These are phyloP conservation scores for Chrysomela aeneicollis DNA, from an alignment of 2,888 invertebrate species.

Conservation along the genomic window DNA sequence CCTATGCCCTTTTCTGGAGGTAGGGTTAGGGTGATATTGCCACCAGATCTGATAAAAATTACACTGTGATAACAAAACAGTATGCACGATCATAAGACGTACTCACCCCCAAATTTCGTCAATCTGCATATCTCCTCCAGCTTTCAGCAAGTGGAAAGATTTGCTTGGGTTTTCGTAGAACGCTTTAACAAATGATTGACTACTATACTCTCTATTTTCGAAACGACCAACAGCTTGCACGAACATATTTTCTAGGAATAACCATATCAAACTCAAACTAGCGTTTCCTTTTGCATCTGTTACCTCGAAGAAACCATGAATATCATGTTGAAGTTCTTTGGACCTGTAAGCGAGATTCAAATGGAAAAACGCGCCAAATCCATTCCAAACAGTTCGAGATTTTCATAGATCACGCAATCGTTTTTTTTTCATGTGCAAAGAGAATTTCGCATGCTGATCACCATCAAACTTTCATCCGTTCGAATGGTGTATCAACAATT, in stretches of 20 bases:
- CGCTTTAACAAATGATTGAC: constrained; percentile 61
- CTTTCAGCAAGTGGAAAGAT: constrained; percentile 61
- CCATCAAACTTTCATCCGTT: no score
- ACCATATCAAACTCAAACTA: constrained; percentile 64
- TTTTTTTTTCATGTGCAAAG: no score
- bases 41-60: constrained; percentile 44
- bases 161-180: constrained; percentile 67
- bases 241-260: constrained; percentile 64
- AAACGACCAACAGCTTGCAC: constrained; percentile 61
- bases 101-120: constrained; percentile 66
- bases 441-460: no score
- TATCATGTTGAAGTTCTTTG: constrained; percentile 26
- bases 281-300: constrained; percentile 61
- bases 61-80: no score
- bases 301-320: constrained; percentile 57
- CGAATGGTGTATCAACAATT: no score
- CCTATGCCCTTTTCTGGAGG: constrained; percentile 64
- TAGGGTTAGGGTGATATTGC: constrained; percentile 63
- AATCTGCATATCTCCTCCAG: constrained; percentile 66
- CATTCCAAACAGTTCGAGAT: no score
- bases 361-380: no score
- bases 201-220: constrained; percentile 55
- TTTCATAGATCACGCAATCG: no score
- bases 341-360: constrained; percentile 12
- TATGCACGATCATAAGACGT: neutral